These are phyloP conservation scores for Notocelia uddmanniana DNA, from an alignment of 2,888 invertebrate species.

Conservation along the genomic window DNA sequence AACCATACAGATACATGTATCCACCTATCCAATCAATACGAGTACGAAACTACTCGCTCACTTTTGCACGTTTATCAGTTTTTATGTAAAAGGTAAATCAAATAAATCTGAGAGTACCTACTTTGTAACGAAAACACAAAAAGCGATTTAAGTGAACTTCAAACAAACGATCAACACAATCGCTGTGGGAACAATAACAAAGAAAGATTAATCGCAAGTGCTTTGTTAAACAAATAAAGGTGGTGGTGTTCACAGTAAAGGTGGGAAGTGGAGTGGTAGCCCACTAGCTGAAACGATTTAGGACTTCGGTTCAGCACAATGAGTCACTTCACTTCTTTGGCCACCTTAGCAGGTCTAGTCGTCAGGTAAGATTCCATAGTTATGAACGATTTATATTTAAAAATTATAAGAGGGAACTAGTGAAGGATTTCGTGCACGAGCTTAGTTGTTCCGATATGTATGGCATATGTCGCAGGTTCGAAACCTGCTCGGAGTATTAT, in stretches of 20 bases:
- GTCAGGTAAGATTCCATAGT: neutral
- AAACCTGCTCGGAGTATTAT: no score
- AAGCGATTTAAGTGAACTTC: slow-evolving; percentile 49
- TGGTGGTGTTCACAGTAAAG: slow-evolving; percentile 16
- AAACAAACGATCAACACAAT: slow-evolving; percentile 56
- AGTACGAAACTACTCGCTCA: neutral
- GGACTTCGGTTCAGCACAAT: neutral
- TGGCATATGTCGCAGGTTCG: no score
- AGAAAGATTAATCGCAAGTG: slow-evolving; percentile 52
- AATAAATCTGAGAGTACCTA: slow-evolving; percentile 35
- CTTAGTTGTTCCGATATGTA: no score
- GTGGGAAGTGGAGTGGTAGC: neutral
- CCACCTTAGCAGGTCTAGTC: neutral
- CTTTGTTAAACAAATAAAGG: slow-evolving; percentile 50
- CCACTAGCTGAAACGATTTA: neutral
- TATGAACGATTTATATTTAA: no score
- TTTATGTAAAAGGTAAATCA: slow-evolving; percentile 6
- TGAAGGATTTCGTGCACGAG: no score
- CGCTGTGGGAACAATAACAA: slow-evolving; percentile 59
- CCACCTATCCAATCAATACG: neutral
- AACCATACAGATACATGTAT: no score
- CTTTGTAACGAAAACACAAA: slow-evolving; percentile 30
- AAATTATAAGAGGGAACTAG: no score
- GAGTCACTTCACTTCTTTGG: neutral
- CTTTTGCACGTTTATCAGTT: neutral